Base-by-base conservation (phyloP, 37 sponge, comb jelly and placozoan genomes). In the Geodia barretti region DNA sequence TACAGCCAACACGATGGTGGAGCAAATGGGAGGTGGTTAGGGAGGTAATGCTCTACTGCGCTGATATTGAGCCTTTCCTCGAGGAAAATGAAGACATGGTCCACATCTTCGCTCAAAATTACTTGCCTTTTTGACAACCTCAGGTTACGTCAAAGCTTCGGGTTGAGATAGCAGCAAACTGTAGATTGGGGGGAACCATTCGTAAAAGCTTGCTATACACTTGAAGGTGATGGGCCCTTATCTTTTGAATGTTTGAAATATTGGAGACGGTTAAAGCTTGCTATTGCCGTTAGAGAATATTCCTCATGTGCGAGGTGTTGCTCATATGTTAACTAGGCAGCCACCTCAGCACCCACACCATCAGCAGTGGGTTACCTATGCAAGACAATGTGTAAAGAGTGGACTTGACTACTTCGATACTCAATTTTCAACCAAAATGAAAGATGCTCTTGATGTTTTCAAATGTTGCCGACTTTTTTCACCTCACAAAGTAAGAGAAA, bases 171-270 rank as follows among this genome's bases (percentile, higher is more conserved):
- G 84, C 83, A 63, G 62, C 75, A 29, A n/a, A 69, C 65, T 24
- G 74, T 88, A 19, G 83, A 88, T 60, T 67, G 62, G 60, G 75
- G 80, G 20, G 83, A 88, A 73, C 79, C 89, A 26, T 88, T 88
- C 78, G 89, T 88, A 1, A 81, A 88, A 62, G 85, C 85, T 29
- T 62, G 54, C 1, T 88, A 88, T 43, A 54, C 59, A 2, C 78
- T 88, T 17, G 88, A 83, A 43, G 84, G 84, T 29, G 84, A 88
- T 73, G 74, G 87, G 4, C 65, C 67, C 31, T 34, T 79, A 35
- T 71, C 66, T 71, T 20, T 81, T 29, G 47, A 70, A 20, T 64
- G 65, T 41, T 87, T 30, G 69, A 86, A 41, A n/a, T n/a, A n/a
- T n/a, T n/a, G n/a, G n/a, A n/a, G 2, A 68, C 4, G 3, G 33